phyloP scores from a whole-genome alignment of 2,113 vertebrate species.

The Haplochromis burtoni region DNA sequence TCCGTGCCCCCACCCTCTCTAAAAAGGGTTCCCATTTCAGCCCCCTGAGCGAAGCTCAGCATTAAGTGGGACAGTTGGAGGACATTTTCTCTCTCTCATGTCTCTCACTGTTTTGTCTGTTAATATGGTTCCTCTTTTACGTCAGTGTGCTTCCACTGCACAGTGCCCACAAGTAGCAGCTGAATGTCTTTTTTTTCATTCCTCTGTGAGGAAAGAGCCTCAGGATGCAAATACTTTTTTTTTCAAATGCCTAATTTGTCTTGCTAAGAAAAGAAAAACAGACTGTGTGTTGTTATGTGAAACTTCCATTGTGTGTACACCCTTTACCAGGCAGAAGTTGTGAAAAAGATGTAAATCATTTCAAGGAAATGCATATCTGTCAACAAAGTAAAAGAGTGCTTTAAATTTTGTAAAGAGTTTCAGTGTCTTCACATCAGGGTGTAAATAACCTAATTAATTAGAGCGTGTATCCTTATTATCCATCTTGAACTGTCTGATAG shows the following conservation, averaged over 20 bases:
- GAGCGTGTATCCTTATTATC: neutral
- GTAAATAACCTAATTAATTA: neutral
- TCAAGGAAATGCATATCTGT: neutral
- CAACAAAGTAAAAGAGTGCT: neutral
- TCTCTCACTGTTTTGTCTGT: neutral
- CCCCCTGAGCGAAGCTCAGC: slow-evolving; percentile 44
- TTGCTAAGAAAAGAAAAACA: neutral
- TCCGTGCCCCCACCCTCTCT: neutral
- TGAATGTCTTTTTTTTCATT: neutral
- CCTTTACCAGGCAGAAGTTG: neutral
- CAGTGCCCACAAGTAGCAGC: neutral
- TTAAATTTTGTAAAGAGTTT: neutral
- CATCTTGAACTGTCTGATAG: neutral
- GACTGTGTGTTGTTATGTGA: neutral
- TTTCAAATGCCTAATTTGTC: neutral
- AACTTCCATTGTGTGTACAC: neutral
- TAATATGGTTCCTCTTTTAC: neutral
- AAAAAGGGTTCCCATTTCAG: slow-evolving; percentile 47
- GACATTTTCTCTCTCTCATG: slow-evolving; percentile 30
- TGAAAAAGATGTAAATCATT: neutral
- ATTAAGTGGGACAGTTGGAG: slow-evolving; percentile 64
- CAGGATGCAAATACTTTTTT: neutral
- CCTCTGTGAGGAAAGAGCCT: neutral
- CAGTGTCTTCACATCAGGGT: neutral
- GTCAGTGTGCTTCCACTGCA: neutral